Evolutionary conservation across 2,797 vertebrate species (phyloP), one percentile per base, ranked within the genome.

Genomic region (Harpagifer antarcticus): DNA sequence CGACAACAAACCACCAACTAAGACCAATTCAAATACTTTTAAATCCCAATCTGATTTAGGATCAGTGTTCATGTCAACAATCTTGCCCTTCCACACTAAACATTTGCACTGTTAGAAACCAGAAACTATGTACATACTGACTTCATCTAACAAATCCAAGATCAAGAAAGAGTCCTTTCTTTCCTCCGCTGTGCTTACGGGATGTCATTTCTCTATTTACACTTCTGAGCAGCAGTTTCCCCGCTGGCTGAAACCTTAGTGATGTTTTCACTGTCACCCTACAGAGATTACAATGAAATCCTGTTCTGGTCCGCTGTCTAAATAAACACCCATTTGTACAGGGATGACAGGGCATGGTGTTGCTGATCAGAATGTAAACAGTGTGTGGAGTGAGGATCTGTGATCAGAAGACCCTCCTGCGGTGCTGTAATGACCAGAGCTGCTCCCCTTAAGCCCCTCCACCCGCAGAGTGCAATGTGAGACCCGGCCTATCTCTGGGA

Each of bases 261-360:
- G 61, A 72, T 89, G 90, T 89, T 92, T 91, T 88, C 79, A 77
- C 85, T 79, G 90, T 91, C 88, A 74, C 86, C 87, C 81, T 17
- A 37, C 75, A 76, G 76, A 86, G 82, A 86, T 86, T 59, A 88
- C 84, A 74, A 31, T 55, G 61, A 81, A 81, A 90, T 79, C 81
- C 83, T 73, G 79, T 81, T 72, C 37, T 2, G 68, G 62, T 77
- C 76, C 2, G 9, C 81, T 81, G 67, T 89, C 82, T 87, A 87
- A 90, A 89, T 79, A 89, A 91, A 88, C 79, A 84, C 55, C 64
- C 62, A 47, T 82, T 74, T 82, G 83, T 61, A 15, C 0, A 8
- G 48, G 45, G 76, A 52, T 42, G 79, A 52, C 19, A 78, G 75
- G 52, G 63, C 69, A 76, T 14, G 74, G 79, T 71, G 79, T 72